These are phyloP conservation scores for Meteorus colon DNA, from an alignment of 2,888 invertebrate species.

Conservation along the genomic window DNA sequence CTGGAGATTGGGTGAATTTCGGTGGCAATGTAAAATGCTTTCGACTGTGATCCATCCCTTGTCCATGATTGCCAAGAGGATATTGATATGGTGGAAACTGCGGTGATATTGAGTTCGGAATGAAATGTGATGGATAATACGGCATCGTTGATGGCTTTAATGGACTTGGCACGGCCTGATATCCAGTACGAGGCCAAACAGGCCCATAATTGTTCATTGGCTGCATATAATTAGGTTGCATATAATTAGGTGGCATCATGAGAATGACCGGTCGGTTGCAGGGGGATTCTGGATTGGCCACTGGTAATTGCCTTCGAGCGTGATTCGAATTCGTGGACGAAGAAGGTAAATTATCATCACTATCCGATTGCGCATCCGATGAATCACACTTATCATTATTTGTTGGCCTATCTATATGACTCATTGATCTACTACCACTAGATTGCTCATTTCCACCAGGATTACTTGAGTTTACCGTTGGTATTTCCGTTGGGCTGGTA, in stretches of 20 bases:
- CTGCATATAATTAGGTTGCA: background rate
- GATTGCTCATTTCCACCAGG: background rate
- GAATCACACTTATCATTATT: background rate
- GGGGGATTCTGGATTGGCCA: background rate
- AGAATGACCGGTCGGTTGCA: conserved; percentile 29
- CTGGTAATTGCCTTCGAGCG: background rate
- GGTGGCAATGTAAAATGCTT: too few relatives aligned
- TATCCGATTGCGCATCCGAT: background rate
- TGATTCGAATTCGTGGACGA: background rate
- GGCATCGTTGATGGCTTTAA: background rate
- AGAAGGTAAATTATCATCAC: background rate
- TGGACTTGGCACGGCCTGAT: background rate
- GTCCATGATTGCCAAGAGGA: too few relatives aligned
- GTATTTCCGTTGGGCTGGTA: background rate
- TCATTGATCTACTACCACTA: background rate
- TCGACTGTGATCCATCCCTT: too few relatives aligned
- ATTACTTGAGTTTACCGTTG: background rate
- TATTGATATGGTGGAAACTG: background rate
- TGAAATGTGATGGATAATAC: background rate
- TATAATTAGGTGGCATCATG: conserved; percentile 19
- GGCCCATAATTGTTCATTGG: background rate
- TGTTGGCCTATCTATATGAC: background rate
- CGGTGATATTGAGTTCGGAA: background rate
- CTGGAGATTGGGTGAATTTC: too few relatives aligned
- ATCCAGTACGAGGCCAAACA: background rate